Base-by-base conservation (phyloP, 2,888 invertebrate species). In the Phortica magna region DNA sequence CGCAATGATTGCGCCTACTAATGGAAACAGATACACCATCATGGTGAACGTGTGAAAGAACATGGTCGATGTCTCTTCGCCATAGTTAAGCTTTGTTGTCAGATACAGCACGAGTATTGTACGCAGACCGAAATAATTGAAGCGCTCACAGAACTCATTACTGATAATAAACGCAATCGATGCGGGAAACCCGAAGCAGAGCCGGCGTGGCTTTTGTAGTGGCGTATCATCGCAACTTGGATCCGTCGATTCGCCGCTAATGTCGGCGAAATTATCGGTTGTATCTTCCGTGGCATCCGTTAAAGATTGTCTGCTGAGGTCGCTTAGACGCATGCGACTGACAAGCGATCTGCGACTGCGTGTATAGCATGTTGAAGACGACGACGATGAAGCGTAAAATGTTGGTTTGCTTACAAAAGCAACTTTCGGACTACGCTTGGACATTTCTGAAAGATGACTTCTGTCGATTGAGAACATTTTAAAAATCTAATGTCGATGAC, bases 71-170 rank as follows among this genome's bases (percentile, higher is more conserved):
- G 94, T 93, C 82, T 96, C 94, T 85, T 96, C 95, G 19, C 92
- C 91, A 91, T 95, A 98, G 0, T 93, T 92, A 80, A 99, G 92
- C 88, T 96, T 95, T 81, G 96, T 94, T 17, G 94, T 95, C 74
- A 99, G 94, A 93, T 98, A 99, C 43, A 99, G 92, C 57, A 96
- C 95, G 83, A 99, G 93, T 83, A 99, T 96, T 17, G 99, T 96
- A 94, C 97, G 95, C 96, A 98, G 96, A 90, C 99, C 99, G 95
- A 99, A 99, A 92, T 95, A 99, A 79, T 96, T 97, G 93, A 99
- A 99, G 86, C 99, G 94, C 93, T 99, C 99, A 92, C 99, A 99
- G 92, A 99, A 98, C 92, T 99, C 99, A 95, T 98, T 99, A 92
- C 95, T 95, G 83, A 99, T 94, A 88, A 99, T 99, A 93, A 98